phyloP scores from a whole-genome alignment of 2,888 invertebrate species.

The Trilocha varians region DNA sequence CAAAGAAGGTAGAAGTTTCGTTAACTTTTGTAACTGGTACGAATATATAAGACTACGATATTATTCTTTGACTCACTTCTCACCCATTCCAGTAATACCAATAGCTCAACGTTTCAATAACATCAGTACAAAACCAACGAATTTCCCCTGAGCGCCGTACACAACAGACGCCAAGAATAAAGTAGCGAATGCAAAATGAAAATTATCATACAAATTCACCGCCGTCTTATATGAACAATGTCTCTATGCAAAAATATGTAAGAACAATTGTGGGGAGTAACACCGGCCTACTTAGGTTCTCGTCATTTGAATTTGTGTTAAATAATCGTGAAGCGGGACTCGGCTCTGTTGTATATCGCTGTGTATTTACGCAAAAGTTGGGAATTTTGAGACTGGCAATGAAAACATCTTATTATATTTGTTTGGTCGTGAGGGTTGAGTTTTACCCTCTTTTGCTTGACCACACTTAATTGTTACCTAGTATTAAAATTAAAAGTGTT shows the following conservation, averaged over 20 bases:
- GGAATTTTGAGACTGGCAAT: too few species aligned
- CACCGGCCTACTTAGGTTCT: background rate
- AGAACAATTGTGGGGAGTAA: constrained; percentile 24
- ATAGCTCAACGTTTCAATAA: constrained; percentile 23
- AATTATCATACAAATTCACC: constrained; percentile 71
- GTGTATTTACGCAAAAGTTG: background rate
- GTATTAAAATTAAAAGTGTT: too few species aligned
- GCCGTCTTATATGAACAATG: constrained; percentile 63
- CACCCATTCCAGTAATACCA: background rate
- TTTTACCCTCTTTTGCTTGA: too few species aligned
- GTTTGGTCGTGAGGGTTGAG: too few species aligned
- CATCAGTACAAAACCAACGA: constrained; percentile 49
- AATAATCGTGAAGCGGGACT: constrained; percentile 10
- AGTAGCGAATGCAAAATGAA: constrained; percentile 69
- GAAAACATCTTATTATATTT: too few species aligned
- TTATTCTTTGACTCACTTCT: too few species aligned
- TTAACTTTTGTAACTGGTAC: too few species aligned
- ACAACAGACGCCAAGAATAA: constrained; percentile 60
- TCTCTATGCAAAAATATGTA: constrained; percentile 67
- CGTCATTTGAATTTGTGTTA: background rate
- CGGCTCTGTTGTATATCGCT: background rate
- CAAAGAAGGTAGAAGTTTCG: too few species aligned
- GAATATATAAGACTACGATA: too few species aligned
- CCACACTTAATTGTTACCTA: too few species aligned
- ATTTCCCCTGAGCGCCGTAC: constrained; percentile 68